phyloP scores from a whole-genome alignment of 2,888 invertebrate genomes.

The Ichneumoninae sp. region DNA sequence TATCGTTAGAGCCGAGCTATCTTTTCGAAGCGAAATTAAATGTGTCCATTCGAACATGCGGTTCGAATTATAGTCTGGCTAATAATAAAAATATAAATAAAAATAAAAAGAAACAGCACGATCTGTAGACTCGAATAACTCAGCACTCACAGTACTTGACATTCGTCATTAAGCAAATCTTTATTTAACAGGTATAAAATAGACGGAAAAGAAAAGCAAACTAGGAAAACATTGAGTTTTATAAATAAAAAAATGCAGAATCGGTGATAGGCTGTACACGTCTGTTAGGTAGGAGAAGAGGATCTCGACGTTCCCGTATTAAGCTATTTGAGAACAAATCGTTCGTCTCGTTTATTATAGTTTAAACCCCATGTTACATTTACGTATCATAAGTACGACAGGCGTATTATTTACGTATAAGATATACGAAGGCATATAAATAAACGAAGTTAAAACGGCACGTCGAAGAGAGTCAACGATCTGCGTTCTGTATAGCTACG shows the following conservation, averaged over 20 bases:
- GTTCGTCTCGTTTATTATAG: conserved; percentile 55
- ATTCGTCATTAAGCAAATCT: conserved; percentile 32
- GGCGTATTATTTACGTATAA: conserved; percentile 54
- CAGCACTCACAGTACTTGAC: conserved; percentile 43
- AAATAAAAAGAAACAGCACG: conserved; percentile 37
- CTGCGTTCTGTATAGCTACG: conserved; percentile 53
- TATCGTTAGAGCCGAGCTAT: conserved; percentile 12
- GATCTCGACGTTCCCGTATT: background rate
- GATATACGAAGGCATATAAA: conserved; percentile 41
- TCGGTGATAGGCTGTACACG: conserved; percentile 13
- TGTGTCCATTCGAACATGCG: conserved; percentile 33
- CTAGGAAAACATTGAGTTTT: conserved; percentile 52
- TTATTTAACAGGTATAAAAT: conserved; percentile 38
- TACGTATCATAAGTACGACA: conserved; percentile 49
- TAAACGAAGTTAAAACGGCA: conserved; percentile 46
- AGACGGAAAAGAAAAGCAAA: conserved; percentile 22
- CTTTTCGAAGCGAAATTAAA: conserved; percentile 46
- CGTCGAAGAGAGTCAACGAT: conserved; percentile 49
- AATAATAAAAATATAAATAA: conserved; percentile 10
- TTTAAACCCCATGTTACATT: conserved; percentile 45
- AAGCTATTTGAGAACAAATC: conserved; percentile 42
- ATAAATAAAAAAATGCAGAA: conserved; percentile 24
- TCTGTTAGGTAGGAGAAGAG: conserved; percentile 29
- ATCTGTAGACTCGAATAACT: conserved; percentile 46
- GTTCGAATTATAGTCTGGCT: conserved; percentile 35